Base-by-base conservation (phyloP, 2,888 invertebrate genomes). In the Hybos culiciformis region DNA sequence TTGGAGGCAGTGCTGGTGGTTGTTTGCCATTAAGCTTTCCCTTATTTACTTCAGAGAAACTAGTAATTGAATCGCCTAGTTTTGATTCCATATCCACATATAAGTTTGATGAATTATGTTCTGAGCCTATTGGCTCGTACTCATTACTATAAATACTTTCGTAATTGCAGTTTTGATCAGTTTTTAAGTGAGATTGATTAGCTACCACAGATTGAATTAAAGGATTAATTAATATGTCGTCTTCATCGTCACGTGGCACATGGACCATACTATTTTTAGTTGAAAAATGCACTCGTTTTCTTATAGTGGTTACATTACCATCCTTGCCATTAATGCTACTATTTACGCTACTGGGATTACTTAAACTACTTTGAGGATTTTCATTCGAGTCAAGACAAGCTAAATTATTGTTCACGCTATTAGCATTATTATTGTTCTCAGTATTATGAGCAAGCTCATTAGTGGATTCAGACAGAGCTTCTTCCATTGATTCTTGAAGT, bases 1-100 rank as follows among this genome's bases (percentile, higher is more conserved):
- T 83, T 37, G 85, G 81, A 47, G 85, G 83, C 59, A 86, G 66
- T 50, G 83, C 80, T 42, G 83, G 82, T 45, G 83, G 83, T 50
- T 52, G 79, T 68, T 54, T 24, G 15, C 6, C 14, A 15, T 23
- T 15, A n/a, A 17, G 12, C 18, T 26, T 24, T 60, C 47, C 59
- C 63, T 29, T 60, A 54, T 8, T 62, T 42, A 47, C 63, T 56
- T 17, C 53, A 52, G 32, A 46, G 54, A 54, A 48, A 51, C 37
- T 15, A 53, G 49, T 21, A 51, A 45, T 42, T 39, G 68, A 60
- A 46, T 64, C 66, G 48, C 62, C 69, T 40, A 57, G 61, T 44
- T 72, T 73, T 31, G 68, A 67, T 45, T 78, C 77, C 62, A 80
- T 78, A 52, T 72, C 69, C 18, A 79, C 75, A 62, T 80, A 80